Conservation (phyloP, 2,113 vertebrate genomes). For the Eupsittula cactorum region DNA sequence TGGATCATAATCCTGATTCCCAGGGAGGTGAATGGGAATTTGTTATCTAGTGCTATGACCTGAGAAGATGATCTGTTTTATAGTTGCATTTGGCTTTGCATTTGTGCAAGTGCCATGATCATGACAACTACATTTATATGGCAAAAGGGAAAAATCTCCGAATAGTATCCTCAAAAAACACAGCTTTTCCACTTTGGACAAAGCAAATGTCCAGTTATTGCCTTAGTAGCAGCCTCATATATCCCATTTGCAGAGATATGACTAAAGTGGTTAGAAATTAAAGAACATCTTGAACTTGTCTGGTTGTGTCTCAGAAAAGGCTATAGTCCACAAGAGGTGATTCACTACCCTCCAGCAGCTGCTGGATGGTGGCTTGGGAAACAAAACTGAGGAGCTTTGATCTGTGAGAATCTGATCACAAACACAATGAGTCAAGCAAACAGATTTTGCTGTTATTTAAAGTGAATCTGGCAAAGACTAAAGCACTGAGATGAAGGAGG, state of each 20-base stretch:
- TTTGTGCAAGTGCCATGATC: background rate
- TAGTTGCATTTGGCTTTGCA: background rate
- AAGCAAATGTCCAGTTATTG: background rate
- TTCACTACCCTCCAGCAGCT: background rate
- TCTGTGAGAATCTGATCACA: background rate
- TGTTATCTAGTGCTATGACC: background rate
- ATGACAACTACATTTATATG: background rate
- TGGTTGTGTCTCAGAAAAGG: constrained; percentile 27
- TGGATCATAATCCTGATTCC: background rate
- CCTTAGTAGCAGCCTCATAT: background rate
- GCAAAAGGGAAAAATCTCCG: background rate
- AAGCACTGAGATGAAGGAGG: background rate
- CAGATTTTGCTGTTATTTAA: background rate
- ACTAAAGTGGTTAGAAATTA: constrained; percentile 37
- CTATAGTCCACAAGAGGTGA: background rate
- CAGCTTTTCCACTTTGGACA: background rate
- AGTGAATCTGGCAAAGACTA: background rate
- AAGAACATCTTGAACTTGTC: constrained; percentile 45
- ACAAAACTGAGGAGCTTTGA: background rate
- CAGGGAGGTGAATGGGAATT: background rate
- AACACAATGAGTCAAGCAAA: background rate
- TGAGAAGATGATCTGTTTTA: background rate
- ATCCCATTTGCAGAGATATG: background rate
- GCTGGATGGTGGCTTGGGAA: background rate
- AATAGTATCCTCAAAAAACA: background rate